These are phyloP conservation scores for Solenopsis invicta DNA, from an alignment of 1,140 invertebrate genomes.

Conservation along the genomic window DNA sequence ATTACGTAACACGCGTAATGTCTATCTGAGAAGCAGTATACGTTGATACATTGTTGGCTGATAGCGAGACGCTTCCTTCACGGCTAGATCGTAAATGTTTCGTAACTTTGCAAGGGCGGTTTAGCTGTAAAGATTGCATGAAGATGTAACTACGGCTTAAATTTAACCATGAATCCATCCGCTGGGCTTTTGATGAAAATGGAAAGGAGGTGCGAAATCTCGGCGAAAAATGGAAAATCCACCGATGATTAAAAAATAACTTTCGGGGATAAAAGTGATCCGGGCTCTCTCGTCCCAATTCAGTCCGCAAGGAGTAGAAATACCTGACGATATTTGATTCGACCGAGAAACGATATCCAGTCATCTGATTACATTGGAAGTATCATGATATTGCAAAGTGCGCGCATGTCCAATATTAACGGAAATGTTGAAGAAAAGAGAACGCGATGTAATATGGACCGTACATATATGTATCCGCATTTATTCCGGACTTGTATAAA, in stretches of 20 bases:
- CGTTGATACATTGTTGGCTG: constrained; percentile 10
- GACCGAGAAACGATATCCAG: constrained; percentile 3
- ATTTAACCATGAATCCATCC: constrained; percentile 27
- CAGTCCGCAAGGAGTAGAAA: background rate
- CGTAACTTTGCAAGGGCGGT: constrained; percentile 14
- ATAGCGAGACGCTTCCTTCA: background rate
- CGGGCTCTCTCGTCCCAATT: constrained; percentile 4
- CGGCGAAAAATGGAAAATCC: constrained; percentile 44
- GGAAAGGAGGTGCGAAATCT: background rate
- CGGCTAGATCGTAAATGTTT: constrained; percentile 39
- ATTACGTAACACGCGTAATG: constrained; percentile 64
- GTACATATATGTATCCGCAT: background rate
- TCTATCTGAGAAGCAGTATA: constrained; percentile 32
- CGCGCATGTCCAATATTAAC: constrained; percentile 15
- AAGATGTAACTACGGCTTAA: constrained; percentile 26
- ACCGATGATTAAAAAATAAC: constrained; percentile 51
- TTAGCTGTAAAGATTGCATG: background rate
- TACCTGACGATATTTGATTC: constrained; percentile 16
- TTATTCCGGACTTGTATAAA: constrained; percentile 13
- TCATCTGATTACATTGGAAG: constrained; percentile 7
- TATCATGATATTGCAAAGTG: constrained; percentile 11
- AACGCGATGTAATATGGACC: constrained; percentile 1
- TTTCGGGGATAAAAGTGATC: constrained; percentile 24
- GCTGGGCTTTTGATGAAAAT: constrained; percentile 15
- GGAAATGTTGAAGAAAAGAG: constrained; percentile 40